Percentiles rank a stretch among this genome's conserved stretches.
phyloP scores from a whole-genome alignment of 64 coral and sea anemone genomes.

The Montipora cactus region DNA sequence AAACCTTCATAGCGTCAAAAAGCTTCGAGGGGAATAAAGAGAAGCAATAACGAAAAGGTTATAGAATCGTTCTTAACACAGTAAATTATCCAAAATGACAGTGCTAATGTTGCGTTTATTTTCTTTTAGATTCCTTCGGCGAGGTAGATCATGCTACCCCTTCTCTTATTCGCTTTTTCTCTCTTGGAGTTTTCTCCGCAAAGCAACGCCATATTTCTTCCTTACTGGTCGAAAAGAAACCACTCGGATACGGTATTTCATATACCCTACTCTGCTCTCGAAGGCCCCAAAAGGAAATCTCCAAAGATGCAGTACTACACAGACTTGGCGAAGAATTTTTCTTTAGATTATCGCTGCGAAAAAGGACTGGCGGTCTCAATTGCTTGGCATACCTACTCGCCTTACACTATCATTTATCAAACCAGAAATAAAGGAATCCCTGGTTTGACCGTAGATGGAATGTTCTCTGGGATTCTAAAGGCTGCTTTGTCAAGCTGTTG shows the following conservation, averaged over 20 bases:
- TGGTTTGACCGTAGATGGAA: conserved; percentile 59
- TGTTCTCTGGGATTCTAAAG: conserved; percentile 70
- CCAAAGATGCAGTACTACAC: not conserved
- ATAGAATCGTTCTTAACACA: too few species aligned
- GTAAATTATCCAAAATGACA: not conserved
- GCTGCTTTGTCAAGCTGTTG: conserved; percentile 37
- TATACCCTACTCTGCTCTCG: conserved; percentile 8
- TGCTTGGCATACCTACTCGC: conserved; percentile 76
- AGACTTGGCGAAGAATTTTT: conserved; percentile 41
- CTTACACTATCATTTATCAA: conserved; percentile 60
- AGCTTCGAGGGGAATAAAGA: too few species aligned
- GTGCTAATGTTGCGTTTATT: not conserved
- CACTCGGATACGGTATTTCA: conserved; percentile 52
- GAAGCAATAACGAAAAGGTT: too few species aligned
- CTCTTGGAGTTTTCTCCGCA: not conserved
- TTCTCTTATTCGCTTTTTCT: not conserved
- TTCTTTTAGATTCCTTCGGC: not conserved
- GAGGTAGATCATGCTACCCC: not conserved
- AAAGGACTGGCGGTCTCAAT: conserved; percentile 79
- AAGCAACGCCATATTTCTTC: conserved; percentile 38
- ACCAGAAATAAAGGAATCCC: conserved; percentile 12
- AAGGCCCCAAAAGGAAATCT: not conserved
- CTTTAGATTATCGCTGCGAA: conserved; percentile 75
- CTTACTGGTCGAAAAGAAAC: conserved; percentile 67
- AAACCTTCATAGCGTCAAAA: too few species aligned